These are phyloP conservation scores for Meriones psammophilus DNA, from an alignment of 2,797 vertebrate species.

Conservation along the genomic window DNA sequence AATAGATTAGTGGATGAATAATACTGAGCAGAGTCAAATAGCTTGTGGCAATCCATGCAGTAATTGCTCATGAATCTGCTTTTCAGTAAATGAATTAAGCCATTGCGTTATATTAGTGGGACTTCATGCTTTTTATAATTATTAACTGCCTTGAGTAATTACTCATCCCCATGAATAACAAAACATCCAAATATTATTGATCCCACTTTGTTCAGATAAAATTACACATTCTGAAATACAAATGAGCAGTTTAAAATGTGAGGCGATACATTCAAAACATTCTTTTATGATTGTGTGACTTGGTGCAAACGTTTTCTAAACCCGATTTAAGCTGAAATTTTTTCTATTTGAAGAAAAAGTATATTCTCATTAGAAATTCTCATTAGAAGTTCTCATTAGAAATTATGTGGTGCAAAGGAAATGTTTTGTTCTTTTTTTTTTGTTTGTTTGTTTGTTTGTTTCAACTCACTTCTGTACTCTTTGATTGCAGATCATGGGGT, in stretches of 20 bases:
- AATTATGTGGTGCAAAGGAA: not conserved
- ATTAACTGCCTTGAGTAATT: conserved; percentile 17
- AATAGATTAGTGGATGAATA: not conserved
- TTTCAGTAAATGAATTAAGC: conserved; percentile 1
- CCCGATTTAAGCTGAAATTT: conserved; percentile 23
- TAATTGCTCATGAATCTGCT: conserved; percentile 31
- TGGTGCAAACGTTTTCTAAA: not conserved
- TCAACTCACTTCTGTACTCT: not conserved
- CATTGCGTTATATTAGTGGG: not conserved
- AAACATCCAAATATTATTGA: not conserved
- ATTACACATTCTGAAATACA: not conserved
- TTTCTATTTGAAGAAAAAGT: not conserved
- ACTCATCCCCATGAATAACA: not conserved
- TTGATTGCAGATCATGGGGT: not conserved
- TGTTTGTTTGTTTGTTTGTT: not conserved
- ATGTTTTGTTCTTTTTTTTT: not conserved
- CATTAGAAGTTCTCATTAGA: not conserved
- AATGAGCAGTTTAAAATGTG: not conserved
- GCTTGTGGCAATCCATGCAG: not conserved
- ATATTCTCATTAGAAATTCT: not conserved
- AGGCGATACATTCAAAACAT: not conserved
- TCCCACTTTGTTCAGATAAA: not conserved
- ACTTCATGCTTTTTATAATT: not conserved
- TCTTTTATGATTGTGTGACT: not conserved
- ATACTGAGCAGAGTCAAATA: not conserved